Conservation (phyloP, 2,113 vertebrate species). For the Boleophthalmus pectinirostris region DNA sequence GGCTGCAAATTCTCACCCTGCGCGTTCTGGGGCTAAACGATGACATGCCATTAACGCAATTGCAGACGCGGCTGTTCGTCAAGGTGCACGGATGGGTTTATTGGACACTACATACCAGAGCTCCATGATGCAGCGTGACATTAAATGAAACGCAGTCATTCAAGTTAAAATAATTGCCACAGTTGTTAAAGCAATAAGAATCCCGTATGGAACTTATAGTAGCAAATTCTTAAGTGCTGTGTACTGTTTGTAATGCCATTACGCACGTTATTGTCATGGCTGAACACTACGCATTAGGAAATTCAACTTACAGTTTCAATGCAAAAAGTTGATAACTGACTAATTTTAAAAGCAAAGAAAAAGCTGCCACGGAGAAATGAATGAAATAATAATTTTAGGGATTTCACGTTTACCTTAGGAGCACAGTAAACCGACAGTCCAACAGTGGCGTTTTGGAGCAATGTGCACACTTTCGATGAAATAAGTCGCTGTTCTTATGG, state of each 20-base stretch:
- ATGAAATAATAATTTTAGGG: slow-evolving; percentile 56
- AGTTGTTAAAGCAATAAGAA: background rate
- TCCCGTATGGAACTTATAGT: slow-evolving; percentile 38
- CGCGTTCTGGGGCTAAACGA: background rate
- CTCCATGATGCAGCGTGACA: slow-evolving; percentile 34
- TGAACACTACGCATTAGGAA: background rate
- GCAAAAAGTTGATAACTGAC: slow-evolving; percentile 9
- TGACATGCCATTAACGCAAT: slow-evolving; percentile 40
- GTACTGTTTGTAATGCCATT: background rate
- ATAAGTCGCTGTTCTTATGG: slow-evolving; percentile 8
- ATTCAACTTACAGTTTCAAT: background rate
- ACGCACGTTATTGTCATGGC: slow-evolving; percentile 3
- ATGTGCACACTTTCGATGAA: slow-evolving; percentile 42
- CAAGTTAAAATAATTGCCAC: slow-evolving; percentile 35
- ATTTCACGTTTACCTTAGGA: slow-evolving; percentile 58
- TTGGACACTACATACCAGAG: slow-evolving; percentile 25
- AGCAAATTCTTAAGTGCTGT: background rate
- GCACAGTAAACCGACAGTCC: slow-evolving; percentile 22
- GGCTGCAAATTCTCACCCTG: slow-evolving; percentile 6
- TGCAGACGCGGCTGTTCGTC: slow-evolving; percentile 45
- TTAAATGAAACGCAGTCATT: background rate
- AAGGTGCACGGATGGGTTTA: slow-evolving; percentile 31
- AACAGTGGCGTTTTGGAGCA: slow-evolving; percentile 29
- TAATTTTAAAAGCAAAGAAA: slow-evolving; percentile 18
- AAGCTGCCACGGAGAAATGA: slow-evolving; percentile 33